phyloP scores from a whole-genome alignment of 53 echinoderm and acorn worm species.

The Actinopyga echinites region DNA sequence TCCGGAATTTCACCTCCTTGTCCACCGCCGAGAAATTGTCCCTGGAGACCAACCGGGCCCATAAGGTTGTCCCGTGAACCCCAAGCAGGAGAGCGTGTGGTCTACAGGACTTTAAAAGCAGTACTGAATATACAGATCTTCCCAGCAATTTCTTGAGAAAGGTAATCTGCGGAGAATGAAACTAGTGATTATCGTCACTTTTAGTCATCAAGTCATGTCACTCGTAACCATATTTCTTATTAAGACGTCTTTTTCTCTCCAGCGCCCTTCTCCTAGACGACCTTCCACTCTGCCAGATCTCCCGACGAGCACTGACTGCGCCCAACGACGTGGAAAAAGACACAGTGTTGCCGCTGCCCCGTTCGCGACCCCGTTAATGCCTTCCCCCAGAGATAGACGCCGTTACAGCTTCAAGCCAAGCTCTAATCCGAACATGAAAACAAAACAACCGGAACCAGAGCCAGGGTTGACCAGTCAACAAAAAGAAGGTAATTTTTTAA shows the following conservation, averaged over 20 bases:
- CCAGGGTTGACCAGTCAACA: slow-evolving; percentile 79
- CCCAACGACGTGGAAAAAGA: slow-evolving; percentile 35
- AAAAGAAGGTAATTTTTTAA: background rate
- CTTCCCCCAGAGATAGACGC: slow-evolving; percentile 10
- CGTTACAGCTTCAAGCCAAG: slow-evolving; percentile 21
- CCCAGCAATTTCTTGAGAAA: no score
- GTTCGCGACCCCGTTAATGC: background rate
- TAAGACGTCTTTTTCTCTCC: background rate
- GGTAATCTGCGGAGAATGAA: no score
- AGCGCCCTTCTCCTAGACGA: slow-evolving; percentile 35
- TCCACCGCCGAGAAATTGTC: no score
- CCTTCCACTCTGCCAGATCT: slow-evolving; percentile 61
- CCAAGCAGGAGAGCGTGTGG: no score
- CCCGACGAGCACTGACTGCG: background rate
- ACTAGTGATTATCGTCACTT: no score
- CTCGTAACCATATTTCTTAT: no score
- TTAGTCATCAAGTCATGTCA: no score
- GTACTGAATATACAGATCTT: no score
- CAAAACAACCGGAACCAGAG: slow-evolving; percentile 45
- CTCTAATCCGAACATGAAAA: background rate
- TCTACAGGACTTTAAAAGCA: no score
- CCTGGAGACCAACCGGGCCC: no score
- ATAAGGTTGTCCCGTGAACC: no score
- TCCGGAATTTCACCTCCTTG: no score
- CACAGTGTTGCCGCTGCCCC: slow-evolving; percentile 34